Percentiles rank a stretch among this genome's conserved stretches.
phyloP scores from a whole-genome alignment of 2,888 invertebrate species.

The Incurvaria masculella region DNA sequence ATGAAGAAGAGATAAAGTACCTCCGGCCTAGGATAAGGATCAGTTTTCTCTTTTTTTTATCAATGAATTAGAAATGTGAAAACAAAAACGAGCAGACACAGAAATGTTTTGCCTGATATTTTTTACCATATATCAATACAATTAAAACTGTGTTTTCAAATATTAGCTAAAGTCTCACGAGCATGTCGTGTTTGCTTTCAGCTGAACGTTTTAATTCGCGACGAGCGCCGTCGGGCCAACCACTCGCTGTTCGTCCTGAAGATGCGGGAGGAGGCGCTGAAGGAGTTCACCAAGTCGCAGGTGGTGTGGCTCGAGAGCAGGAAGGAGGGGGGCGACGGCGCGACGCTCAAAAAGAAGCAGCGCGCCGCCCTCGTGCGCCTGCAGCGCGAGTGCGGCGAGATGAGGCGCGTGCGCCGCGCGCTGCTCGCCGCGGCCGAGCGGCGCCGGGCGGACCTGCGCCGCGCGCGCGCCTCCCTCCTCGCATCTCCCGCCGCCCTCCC shows the following conservation, averaged over 20 bases:
- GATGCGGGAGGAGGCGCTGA: constrained; percentile 48
- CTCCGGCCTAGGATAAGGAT: too few species aligned
- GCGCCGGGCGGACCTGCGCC: constrained; percentile 41
- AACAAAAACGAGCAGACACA: too few species aligned
- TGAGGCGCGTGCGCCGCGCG: constrained; percentile 55
- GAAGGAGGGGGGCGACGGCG: constrained; percentile 42
- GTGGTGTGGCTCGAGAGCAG: constrained; percentile 47
- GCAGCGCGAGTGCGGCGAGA: constrained; percentile 66
- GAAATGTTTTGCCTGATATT: neutral
- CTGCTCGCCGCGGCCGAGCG: constrained; percentile 40
- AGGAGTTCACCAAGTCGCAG: constrained; percentile 49
- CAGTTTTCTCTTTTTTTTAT: too few species aligned
- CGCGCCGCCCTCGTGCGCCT: constrained; percentile 61
- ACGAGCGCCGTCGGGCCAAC: constrained; percentile 50
- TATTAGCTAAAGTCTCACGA: neutral
- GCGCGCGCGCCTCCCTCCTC: too few species aligned
- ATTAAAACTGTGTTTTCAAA: neutral
- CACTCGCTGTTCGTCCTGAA: constrained; percentile 45
- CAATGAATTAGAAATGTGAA: too few species aligned
- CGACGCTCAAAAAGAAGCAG: constrained; percentile 63
- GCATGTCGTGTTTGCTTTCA: constrained; percentile 20
- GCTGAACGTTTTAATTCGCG: constrained; percentile 51
- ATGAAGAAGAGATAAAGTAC: too few species aligned
- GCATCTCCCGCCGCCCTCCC: neutral
- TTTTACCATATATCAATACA: neutral